Conservation (phyloP, 23 tunicate genomes). For the Styela plicata region DNA sequence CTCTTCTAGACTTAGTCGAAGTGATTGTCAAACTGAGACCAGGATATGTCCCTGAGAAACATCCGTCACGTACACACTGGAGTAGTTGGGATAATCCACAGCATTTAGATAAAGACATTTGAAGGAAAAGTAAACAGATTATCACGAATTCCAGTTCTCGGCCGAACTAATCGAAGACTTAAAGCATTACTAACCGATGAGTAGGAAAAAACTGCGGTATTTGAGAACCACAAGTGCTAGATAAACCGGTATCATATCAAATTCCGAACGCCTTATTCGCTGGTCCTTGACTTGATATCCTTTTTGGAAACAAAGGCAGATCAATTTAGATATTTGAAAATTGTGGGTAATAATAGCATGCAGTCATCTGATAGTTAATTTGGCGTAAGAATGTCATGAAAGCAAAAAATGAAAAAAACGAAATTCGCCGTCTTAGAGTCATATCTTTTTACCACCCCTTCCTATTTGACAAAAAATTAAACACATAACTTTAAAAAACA, state of each 20-base stretch:
- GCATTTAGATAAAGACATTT: neutral
- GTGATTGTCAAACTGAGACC: too few relatives aligned
- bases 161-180: neutral
- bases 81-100: neutral
- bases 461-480: too few relatives aligned
- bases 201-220: neutral
- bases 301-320: neutral
- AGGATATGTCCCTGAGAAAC: neutral
- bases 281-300: neutral
- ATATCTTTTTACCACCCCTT: neutral
- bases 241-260: neutral
- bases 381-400: neutral
- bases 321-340: neutral
- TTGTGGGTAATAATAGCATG: neutral
- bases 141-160: neutral
- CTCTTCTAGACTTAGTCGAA: too few relatives aligned
- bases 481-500: too few relatives aligned
- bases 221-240: neutral
- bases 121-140: neutral
- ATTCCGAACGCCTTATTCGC: neutral
- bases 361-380: neutral
- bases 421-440: neutral
- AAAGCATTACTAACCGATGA: neutral
- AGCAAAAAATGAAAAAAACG: neutral
- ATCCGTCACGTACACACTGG: neutral